These are phyloP conservation scores for Clunio marinus DNA, from an alignment of 2,888 invertebrate genomes.

Conservation along the genomic window DNA sequence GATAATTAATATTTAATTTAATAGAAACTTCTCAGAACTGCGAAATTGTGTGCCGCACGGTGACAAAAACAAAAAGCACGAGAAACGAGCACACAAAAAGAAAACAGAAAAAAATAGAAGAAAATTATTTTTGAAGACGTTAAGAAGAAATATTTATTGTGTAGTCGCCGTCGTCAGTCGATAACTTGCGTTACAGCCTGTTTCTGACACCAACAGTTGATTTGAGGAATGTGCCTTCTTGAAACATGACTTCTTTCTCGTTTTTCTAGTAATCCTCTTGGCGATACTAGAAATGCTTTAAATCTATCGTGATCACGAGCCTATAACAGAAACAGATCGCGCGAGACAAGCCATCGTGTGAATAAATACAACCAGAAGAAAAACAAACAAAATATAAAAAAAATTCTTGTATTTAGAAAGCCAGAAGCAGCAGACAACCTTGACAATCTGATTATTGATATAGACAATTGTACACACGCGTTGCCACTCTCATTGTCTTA, in stretches of 20 bases:
- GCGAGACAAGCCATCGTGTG: slow-evolving; percentile 8
- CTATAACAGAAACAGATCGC: slow-evolving; percentile 31
- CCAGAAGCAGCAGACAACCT: slow-evolving; percentile 24
- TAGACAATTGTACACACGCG: background rate
- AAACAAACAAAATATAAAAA: background rate
- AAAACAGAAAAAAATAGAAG: background rate
- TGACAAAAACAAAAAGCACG: no score
- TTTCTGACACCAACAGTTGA: slow-evolving; percentile 21
- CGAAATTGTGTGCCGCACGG: no score
- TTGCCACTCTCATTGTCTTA: background rate
- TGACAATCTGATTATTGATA: slow-evolving; percentile 6
- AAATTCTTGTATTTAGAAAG: slow-evolving; percentile 34
- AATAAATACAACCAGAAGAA: background rate
- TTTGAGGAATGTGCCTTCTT: slow-evolving; percentile 37
- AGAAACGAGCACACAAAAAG: no score
- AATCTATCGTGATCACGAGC: slow-evolving; percentile 31
- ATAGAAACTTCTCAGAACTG: no score
- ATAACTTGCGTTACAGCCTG: slow-evolving; percentile 6
- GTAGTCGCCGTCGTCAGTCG: background rate
- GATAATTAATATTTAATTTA: background rate
- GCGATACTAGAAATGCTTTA: background rate
- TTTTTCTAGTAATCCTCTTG: slow-evolving; percentile 34
- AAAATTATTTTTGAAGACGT: background rate
- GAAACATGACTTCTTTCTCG: slow-evolving; percentile 38
- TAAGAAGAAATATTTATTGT: slow-evolving; percentile 12